Conservation (phyloP, 2,113 vertebrate species). For the Camelus dromedarius region DNA sequence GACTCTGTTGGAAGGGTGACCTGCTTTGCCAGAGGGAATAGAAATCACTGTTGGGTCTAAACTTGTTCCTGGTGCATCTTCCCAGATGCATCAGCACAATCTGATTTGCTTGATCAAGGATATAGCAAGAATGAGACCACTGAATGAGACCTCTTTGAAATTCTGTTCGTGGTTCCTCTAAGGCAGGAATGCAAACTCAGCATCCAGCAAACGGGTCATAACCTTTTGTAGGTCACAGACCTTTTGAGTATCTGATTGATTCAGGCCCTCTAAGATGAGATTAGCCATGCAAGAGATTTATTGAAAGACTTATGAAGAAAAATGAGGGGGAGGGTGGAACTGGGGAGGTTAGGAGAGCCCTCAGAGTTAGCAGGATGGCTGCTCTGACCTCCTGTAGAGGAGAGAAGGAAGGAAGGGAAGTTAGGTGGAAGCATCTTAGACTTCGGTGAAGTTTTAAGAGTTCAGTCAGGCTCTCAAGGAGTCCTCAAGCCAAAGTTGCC, state of each 20-base stretch:
- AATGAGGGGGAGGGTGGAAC: background rate
- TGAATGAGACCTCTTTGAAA: background rate
- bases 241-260: slow-evolving; percentile 37
- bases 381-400: background rate
- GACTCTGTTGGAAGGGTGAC: slow-evolving; percentile 42
- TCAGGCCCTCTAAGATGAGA: background rate
- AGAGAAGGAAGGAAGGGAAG: background rate
- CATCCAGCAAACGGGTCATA: background rate
- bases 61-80: background rate
- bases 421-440: background rate
- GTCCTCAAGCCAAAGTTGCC: background rate
- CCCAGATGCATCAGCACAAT: background rate
- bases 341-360: background rate
- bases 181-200: background rate
- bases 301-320: background rate
- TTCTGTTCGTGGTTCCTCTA: slow-evolving; percentile 51
- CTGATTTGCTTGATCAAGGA: background rate
- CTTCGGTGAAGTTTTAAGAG: background rate
- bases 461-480: background rate
- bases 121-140: slow-evolving; percentile 18
- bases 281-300: background rate
- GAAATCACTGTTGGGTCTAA: slow-evolving; percentile 50
- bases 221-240: background rate
- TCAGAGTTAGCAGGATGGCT: background rate
- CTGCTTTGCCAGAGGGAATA: slow-evolving; percentile 16